These are phyloP conservation scores for Aegithalos caudatus DNA, from an alignment of 2,113 vertebrate species.

Conservation along the genomic window DNA sequence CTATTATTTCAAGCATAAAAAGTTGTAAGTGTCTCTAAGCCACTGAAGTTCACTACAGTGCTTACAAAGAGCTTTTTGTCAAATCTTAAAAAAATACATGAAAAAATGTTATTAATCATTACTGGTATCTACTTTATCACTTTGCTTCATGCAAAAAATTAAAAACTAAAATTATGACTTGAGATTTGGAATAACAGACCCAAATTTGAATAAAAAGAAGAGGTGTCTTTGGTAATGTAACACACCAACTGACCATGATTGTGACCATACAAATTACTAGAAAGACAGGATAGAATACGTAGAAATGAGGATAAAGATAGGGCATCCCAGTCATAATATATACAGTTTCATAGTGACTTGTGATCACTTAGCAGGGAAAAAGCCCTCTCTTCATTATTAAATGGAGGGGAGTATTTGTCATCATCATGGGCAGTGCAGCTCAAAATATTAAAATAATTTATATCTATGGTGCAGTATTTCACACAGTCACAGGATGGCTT, in stretches of 20 bases:
- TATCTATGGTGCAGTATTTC: background rate
- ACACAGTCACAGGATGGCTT: slow-evolving; percentile 13
- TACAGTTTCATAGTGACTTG: background rate
- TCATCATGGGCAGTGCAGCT: background rate
- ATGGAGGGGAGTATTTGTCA: background rate
- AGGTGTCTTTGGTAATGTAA: background rate
- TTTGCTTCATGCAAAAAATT: background rate
- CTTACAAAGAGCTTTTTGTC: background rate
- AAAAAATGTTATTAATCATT: background rate
- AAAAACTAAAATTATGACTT: background rate
- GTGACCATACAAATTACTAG: background rate
- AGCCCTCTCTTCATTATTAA: background rate
- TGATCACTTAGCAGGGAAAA: background rate
- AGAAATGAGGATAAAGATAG: background rate
- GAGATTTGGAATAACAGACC: background rate
- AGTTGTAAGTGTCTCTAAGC: background rate
- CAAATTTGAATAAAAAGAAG: background rate
- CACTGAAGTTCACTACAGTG: background rate
- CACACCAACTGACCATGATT: background rate
- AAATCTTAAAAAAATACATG: background rate
- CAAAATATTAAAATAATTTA: background rate
- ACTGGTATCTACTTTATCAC: background rate
- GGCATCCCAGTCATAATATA: background rate
- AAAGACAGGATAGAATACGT: background rate
- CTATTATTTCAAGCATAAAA: background rate